Evolutionary conservation across 1,140 invertebrate genomes (phyloP).

Genomic region (Bombus polaris): DNA sequence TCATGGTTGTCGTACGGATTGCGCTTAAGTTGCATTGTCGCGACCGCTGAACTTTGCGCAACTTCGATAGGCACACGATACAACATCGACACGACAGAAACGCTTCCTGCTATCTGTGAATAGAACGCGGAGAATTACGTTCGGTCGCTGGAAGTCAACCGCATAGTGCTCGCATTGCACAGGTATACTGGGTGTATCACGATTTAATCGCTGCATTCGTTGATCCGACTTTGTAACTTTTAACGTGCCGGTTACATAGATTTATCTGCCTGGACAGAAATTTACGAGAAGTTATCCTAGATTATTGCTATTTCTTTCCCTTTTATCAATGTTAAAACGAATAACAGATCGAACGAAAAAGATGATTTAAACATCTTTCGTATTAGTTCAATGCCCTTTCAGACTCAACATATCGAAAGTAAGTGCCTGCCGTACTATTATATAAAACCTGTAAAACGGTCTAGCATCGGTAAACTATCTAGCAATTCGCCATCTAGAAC

Average conservation of each 20-base stretch:
- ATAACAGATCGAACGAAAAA: not conserved
- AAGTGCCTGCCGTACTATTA: not conserved
- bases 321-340: too few relatives aligned
- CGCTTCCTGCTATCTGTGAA: slow-evolving; percentile 22
- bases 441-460: not conserved
- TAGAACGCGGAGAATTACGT: slow-evolving; percentile 17
- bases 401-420: not conserved
- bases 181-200: not conserved
- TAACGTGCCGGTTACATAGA: not conserved
- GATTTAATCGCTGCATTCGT: not conserved
- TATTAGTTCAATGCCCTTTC: not conserved
- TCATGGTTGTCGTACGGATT: not conserved
- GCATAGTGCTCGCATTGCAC: not conserved
- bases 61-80: slow-evolving; percentile 2
- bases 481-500: not conserved
- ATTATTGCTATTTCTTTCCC: too few relatives aligned
- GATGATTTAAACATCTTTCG: not conserved
- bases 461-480: not conserved
- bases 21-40: not conserved
- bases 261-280: not conserved
- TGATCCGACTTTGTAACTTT: not conserved
- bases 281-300: too few relatives aligned
- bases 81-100: slow-evolving; percentile 23
- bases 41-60: slow-evolving; percentile 18
- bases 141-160: slow-evolving; percentile 9